A percentile compares a stretch with the other conserved stretches of the same genome.
phyloP scores from a whole-genome alignment of 1,140 invertebrate species.

The Hormaphis cornu region DNA sequence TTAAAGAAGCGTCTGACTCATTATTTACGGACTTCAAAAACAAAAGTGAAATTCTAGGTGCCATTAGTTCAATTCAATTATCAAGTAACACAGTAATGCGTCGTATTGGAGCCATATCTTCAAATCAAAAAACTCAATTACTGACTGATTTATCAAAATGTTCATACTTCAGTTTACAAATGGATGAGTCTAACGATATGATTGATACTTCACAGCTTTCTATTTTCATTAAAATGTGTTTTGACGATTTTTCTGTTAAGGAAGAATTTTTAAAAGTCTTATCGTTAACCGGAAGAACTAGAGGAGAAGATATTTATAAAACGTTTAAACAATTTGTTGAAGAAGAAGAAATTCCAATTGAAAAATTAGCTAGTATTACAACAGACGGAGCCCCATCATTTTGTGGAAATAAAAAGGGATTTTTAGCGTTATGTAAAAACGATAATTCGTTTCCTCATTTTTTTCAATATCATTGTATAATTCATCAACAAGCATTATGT shows the following conservation, averaged over 20 bases:
- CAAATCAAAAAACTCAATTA: neutral
- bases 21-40: neutral
- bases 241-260: neutral
- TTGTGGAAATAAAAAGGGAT: neutral
- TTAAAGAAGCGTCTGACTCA: neutral
- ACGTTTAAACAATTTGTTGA: constrained; percentile 3
- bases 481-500: neutral
- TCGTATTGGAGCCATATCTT: neutral
- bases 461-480: neutral
- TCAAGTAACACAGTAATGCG: constrained; percentile 13
- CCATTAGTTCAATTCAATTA: neutral
- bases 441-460: neutral
- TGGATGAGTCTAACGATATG: neutral
- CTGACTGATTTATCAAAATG: neutral
- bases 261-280: constrained; percentile 1
- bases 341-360: constrained; percentile 2
- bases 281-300: neutral
- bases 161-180: neutral
- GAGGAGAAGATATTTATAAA: neutral
- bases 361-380: neutral
- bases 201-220: constrained; percentile 1
- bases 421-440: neutral
- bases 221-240: neutral
- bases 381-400: neutral
- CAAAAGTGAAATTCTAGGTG: neutral